phyloP scores from a whole-genome alignment of 2,797 vertebrate genomes.

The Hozukius guyotensis region DNA sequence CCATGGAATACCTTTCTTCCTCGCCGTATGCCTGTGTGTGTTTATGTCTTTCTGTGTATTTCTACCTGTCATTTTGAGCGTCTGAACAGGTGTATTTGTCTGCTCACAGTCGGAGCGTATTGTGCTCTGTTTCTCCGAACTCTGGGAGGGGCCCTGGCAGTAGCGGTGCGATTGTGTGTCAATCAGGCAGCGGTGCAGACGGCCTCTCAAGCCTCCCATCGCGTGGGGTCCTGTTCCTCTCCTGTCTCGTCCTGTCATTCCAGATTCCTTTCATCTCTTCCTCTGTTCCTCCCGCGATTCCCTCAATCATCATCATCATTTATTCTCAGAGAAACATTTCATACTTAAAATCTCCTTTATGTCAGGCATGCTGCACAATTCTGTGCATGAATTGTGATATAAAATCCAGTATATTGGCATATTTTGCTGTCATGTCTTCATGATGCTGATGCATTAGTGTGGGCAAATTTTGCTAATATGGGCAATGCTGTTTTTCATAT shows the following conservation, averaged over 20 bases:
- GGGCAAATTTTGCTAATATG: neutral
- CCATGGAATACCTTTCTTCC: constrained; percentile 15
- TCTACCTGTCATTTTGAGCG: constrained; percentile 47
- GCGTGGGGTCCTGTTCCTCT: constrained; percentile 73
- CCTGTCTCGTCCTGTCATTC: constrained; percentile 68
- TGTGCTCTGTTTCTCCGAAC: constrained; percentile 41
- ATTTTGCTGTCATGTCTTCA: neutral
- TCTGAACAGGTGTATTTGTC: constrained; percentile 66
- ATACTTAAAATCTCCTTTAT: constrained; percentile 14
- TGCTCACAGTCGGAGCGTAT: constrained; percentile 31
- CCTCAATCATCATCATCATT: constrained; percentile 57
- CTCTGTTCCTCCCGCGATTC: constrained; percentile 46
- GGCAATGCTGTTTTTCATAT: neutral
- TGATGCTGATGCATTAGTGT: neutral
- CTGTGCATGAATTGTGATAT: neutral
- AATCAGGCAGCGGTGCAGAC: constrained; percentile 70
- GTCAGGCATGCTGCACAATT: neutral
- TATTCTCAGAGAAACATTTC: constrained; percentile 41
- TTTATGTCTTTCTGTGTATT: constrained; percentile 31
- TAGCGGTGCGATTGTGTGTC: constrained; percentile 57
- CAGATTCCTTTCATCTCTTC: constrained; percentile 69
- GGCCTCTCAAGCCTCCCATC: constrained; percentile 62
- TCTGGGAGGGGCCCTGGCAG: constrained; percentile 63
- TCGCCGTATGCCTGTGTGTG: constrained; percentile 21
- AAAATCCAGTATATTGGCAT: neutral